phyloP scores from a whole-genome alignment of 2,888 invertebrate genomes.

The Trichopoda pennipes region DNA sequence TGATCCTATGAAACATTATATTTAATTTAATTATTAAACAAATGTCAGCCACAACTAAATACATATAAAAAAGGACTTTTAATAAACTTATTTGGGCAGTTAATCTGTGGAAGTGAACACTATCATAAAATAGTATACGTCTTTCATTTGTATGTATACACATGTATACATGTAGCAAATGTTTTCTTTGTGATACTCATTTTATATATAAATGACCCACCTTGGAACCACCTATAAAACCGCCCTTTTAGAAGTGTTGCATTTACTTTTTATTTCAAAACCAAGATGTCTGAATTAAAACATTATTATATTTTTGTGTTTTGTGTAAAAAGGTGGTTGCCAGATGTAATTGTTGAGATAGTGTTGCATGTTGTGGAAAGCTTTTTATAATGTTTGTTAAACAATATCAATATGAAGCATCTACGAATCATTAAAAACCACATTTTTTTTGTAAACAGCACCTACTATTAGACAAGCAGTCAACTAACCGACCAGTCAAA shows the following conservation, averaged over 20 bases:
- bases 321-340: background rate
- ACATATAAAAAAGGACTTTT: background rate
- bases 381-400: slow-evolving; percentile 51
- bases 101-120: slow-evolving; percentile 58
- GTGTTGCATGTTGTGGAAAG: slow-evolving; percentile 23
- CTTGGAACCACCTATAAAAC: slow-evolving; percentile 60
- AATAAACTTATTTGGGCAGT: slow-evolving; percentile 63
- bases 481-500: no score
- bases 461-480: no score
- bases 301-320: no score
- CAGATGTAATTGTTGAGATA: background rate
- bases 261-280: slow-evolving; percentile 15
- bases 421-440: slow-evolving; percentile 38
- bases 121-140: background rate
- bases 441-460: no score
- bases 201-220: slow-evolving; percentile 48
- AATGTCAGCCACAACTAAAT: background rate
- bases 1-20: slow-evolving; percentile 12
- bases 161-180: slow-evolving; percentile 3
- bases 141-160: background rate
- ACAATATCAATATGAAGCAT: slow-evolving; percentile 46
- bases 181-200: slow-evolving; percentile 27
- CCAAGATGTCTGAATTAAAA: slow-evolving; percentile 14
- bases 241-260: slow-evolving; percentile 28
- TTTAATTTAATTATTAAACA: slow-evolving; percentile 32